A percentile compares a stretch with the other conserved stretches of the same genome.
Conservation (phyloP, 1,140 invertebrate genomes). For the Sycobia sp. region DNA sequence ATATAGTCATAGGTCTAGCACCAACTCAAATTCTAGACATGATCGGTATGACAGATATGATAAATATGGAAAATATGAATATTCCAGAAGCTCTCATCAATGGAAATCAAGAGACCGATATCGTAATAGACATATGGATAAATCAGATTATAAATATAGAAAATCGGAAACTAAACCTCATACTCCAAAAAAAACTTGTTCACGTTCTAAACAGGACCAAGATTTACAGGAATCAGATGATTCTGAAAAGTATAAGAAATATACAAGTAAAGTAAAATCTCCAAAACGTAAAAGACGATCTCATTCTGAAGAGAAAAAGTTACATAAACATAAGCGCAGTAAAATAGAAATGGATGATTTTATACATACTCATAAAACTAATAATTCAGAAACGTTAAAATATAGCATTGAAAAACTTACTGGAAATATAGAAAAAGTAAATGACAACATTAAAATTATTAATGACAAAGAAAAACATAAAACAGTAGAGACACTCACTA, state of each 20-base stretch:
- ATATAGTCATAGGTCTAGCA: neutral
- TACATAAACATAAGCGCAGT: neutral
- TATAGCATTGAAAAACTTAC: neutral
- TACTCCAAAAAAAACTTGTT: too few species aligned
- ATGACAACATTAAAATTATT: too few species aligned
- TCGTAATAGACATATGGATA: neutral
- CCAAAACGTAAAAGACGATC: constrained; percentile 10
- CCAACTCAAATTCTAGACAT: neutral
- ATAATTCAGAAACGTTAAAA: neutral
- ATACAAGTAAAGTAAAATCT: neutral
- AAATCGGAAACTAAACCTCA: too few species aligned
- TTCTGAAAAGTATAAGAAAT: neutral
- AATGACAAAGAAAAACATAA: too few species aligned
- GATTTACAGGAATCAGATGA: neutral
- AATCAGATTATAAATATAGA: too few species aligned
- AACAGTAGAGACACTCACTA: too few species aligned
- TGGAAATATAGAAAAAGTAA: too few species aligned
- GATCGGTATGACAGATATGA: constrained; percentile 15
- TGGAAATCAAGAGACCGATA: constrained; percentile 3
- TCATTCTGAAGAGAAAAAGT: constrained; percentile 5
- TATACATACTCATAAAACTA: neutral
- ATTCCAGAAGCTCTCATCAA: constrained; percentile 6
- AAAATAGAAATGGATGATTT: neutral
- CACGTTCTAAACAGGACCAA: neutral
- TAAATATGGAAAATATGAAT: constrained; percentile 8